These are phyloP conservation scores for Calidris pygmaea DNA, from an alignment of 2,113 vertebrate species.

Conservation along the genomic window DNA sequence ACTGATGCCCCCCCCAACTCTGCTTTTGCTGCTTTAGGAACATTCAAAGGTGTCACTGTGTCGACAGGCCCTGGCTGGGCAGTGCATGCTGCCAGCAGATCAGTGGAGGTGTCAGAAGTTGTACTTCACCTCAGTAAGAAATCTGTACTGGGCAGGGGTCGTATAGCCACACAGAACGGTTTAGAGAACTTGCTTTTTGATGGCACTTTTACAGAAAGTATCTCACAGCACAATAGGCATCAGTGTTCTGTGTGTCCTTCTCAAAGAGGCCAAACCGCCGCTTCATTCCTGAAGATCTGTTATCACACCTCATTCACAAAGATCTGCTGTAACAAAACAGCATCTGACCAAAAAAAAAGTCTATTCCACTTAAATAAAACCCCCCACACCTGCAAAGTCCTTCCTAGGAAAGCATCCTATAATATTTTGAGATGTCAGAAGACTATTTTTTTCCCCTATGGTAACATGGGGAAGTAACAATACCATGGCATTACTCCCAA, in stretches of 20 bases:
- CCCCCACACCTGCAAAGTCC: background rate
- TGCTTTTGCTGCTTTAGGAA: background rate
- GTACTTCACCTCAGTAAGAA: background rate
- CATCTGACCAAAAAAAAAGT: background rate
- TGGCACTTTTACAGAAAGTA: background rate
- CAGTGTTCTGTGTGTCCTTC: background rate
- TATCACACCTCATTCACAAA: background rate
- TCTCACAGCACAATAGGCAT: background rate
- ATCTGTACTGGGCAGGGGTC: no score
- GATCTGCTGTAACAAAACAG: background rate
- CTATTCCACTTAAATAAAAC: background rate
- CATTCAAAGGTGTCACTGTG: background rate
- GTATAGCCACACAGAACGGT: background rate
- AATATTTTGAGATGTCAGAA: background rate
- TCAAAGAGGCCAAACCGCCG: background rate
- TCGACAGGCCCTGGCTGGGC: background rate
- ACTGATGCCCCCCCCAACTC: background rate
- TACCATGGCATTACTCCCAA: background rate
- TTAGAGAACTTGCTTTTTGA: background rate
- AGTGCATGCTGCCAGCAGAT: background rate
- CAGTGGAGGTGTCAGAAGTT: background rate
- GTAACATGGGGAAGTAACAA: background rate
- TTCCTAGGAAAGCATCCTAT: background rate
- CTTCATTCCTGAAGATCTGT: background rate
- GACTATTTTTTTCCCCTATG: background rate